A percentile compares a stretch with the other conserved stretches of the same genome.
phyloP scores from a whole-genome alignment of 1,140 invertebrate species.

The Monochamus saltuarius region DNA sequence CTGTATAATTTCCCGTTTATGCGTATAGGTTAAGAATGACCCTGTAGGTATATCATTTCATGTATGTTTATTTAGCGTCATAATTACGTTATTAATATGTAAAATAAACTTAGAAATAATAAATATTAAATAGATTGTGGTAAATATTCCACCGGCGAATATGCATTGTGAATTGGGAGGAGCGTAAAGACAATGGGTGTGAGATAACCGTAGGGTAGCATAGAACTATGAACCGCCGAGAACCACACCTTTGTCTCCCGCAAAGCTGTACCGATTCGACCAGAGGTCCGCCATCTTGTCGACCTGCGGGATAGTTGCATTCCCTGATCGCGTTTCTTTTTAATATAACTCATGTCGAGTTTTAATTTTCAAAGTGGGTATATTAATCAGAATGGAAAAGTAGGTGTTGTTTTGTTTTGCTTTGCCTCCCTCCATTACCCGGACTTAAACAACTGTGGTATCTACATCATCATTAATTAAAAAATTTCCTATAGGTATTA shows the following conservation, averaged over 20 bases:
- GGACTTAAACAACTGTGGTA: too few relatives aligned
- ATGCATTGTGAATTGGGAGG: constrained; percentile 28
- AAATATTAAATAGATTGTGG: too few relatives aligned
- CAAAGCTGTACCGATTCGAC: constrained; percentile 28
- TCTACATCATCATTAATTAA: too few relatives aligned
- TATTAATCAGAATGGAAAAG: constrained; percentile 12
- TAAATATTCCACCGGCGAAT: too few relatives aligned
- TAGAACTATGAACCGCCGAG: constrained; percentile 22
- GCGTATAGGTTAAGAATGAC: too few relatives aligned
- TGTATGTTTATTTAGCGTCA: too few relatives aligned
- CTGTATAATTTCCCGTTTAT: too few relatives aligned
- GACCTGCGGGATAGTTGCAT: constrained; percentile 23
- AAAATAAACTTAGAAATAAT: too few relatives aligned
- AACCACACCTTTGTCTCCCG: constrained; percentile 41
- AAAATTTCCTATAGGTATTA: too few relatives aligned
- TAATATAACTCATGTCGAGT: constrained; percentile 6
- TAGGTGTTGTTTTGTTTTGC: constrained; percentile 15
- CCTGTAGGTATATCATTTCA: too few relatives aligned
- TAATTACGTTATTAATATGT: too few relatives aligned
- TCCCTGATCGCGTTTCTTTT: constrained; percentile 3
- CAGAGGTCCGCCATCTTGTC: constrained; percentile 37
- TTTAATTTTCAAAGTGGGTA: constrained; percentile 14
- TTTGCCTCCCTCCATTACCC: constrained; percentile 2
- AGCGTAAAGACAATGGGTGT: constrained; percentile 43
- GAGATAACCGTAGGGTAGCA: constrained; percentile 33